Conservation (phyloP, 2,113 vertebrate species). For the Grammomys surdaster region DNA sequence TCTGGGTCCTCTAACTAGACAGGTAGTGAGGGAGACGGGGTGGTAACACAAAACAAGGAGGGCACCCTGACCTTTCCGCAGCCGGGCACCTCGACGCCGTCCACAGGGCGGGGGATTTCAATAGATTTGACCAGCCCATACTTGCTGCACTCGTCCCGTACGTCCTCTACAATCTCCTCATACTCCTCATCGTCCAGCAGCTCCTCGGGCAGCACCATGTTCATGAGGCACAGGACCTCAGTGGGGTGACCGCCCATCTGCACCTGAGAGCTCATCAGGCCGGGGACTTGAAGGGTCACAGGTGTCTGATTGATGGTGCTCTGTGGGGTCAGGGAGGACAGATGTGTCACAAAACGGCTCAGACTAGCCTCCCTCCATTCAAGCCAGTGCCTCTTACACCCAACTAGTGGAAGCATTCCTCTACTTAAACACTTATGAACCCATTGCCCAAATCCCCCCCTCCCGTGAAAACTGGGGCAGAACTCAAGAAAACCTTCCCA, state of each 20-base stretch:
- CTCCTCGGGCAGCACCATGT: constrained; percentile 96
- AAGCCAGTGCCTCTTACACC: neutral
- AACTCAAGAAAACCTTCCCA: neutral
- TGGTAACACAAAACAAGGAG: too few species aligned
- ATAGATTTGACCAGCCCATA: constrained; percentile 96
- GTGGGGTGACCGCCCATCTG: constrained; percentile 96
- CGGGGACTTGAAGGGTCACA: constrained; percentile 95
- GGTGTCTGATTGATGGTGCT: constrained; percentile 96
- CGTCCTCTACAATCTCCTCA: constrained; percentile 95
- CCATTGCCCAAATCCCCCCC: neutral
- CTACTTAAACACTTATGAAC: neutral
- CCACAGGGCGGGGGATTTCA: constrained; percentile 95
- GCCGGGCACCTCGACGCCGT: constrained; percentile 95
- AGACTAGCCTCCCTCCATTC: neutral
- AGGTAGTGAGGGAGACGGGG: too few species aligned
- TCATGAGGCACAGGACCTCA: constrained; percentile 96
- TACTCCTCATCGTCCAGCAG: constrained; percentile 95
- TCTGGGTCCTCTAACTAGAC: neutral
- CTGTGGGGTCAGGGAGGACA: constrained; percentile 76
- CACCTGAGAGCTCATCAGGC: constrained; percentile 94
- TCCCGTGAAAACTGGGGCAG: neutral
- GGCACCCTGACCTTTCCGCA: constrained; percentile 91
- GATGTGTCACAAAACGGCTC: neutral
- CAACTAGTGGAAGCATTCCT: neutral
- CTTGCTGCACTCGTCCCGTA: constrained; percentile 95